Evolutionary conservation across 1,140 invertebrate genomes (phyloP).

Genomic region (Platorchestia sp.): DNA sequence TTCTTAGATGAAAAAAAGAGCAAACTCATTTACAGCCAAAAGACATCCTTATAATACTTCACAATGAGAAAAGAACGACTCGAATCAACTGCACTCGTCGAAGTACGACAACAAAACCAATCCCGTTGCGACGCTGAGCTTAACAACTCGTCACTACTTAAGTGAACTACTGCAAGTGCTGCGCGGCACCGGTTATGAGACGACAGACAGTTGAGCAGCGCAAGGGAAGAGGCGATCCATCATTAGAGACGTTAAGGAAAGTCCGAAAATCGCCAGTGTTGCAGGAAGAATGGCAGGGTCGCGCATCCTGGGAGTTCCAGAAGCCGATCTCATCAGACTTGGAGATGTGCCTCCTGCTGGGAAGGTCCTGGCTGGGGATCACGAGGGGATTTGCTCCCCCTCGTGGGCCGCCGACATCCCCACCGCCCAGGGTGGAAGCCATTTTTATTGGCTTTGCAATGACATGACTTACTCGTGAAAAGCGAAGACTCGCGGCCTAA

Average conservation of each 20-base stretch:
- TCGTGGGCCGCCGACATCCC: conserved; percentile 7
- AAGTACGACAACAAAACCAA: too few relatives aligned
- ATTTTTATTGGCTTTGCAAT: conserved; percentile 56
- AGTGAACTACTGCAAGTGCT: not conserved
- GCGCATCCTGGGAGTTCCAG: conserved; percentile 16
- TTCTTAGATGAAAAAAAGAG: too few relatives aligned
- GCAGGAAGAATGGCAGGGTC: conserved; percentile 38
- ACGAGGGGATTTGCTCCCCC: conserved; percentile 39
- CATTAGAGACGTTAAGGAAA: conserved; percentile 43
- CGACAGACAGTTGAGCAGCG: not conserved
- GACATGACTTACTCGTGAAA: conserved; percentile 32
- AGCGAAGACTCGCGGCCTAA: conserved; percentile 1
- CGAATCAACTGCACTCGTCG: not conserved
- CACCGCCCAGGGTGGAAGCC: conserved; percentile 41
- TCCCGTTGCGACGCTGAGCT: too few relatives aligned
- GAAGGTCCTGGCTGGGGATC: conserved; percentile 52
- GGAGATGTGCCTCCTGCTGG: conserved; percentile 52
- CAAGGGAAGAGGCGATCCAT: conserved; percentile 4
- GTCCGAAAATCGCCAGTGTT: conserved; percentile 2
- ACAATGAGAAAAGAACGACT: too few relatives aligned
- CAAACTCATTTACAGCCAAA: too few relatives aligned
- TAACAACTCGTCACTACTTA: not conserved
- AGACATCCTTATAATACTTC: too few relatives aligned
- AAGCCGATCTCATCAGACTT: conserved; percentile 51
- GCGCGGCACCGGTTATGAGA: not conserved